These are phyloP conservation scores for Lochmaea capreae DNA, from an alignment of 2,888 invertebrate genomes.

Conservation along the genomic window DNA sequence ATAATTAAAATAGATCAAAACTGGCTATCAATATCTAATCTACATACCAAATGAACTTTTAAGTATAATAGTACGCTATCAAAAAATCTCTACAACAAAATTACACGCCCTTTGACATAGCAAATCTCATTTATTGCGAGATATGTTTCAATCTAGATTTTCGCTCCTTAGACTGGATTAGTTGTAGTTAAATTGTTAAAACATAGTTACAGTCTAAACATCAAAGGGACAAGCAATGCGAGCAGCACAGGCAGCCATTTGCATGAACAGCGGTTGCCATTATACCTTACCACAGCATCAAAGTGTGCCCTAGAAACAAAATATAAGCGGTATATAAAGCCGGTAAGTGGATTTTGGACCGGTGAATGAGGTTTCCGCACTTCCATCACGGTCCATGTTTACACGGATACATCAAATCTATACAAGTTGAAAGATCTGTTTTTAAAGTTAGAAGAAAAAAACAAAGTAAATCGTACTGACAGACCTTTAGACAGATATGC, in stretches of 20 bases:
- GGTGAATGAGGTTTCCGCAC: constrained; percentile 59
- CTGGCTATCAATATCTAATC: constrained; percentile 27
- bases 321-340: constrained; percentile 52
- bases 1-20: constrained; percentile 18
- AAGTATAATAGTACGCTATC: constrained; percentile 44
- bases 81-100: constrained; percentile 48
- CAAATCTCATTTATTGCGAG: constrained; percentile 47
- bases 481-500: too few species aligned
- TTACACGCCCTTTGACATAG: constrained; percentile 46
- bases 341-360: constrained; percentile 61
- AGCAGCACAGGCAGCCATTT: constrained; percentile 60
- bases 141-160: constrained; percentile 46
- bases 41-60: constrained; percentile 30
- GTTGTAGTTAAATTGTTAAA: background rate
- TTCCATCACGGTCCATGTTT: constrained; percentile 50
- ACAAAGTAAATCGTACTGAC: too few species aligned
- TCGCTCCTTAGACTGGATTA: constrained; percentile 13
- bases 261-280: constrained; percentile 63
- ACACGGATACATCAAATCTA: background rate
- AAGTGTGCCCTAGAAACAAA: constrained; percentile 60
- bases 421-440: too few species aligned
- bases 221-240: constrained; percentile 27
- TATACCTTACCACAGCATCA: constrained; percentile 61
- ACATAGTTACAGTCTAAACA: constrained; percentile 28
- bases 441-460: too few species aligned